Evolutionary conservation across 2,113 vertebrate genomes (phyloP), one percentile per base, ranked within the genome.

Genomic region (Corythornis madagascariensis): DNA sequence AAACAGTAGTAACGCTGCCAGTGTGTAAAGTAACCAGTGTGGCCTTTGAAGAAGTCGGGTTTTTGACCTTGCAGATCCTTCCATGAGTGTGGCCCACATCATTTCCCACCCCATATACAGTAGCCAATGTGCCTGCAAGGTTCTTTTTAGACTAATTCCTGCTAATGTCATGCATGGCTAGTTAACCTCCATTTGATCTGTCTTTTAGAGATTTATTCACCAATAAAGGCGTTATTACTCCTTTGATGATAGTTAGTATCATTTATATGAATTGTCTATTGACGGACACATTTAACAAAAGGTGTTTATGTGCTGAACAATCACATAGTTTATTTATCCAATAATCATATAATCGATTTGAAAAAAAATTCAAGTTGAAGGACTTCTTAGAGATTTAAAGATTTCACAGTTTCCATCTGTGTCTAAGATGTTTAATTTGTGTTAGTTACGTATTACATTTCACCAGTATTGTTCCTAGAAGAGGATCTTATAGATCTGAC

Each of bases 141-240:
- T 83, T 91, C 59, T 93, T 95, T 88, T 94, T 92, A 89, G 92
- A 91, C 95, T 97, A 97, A 97, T 97, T 97, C 92, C 97, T 94
- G 91, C 86, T 97, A 97, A 97, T 97, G 97, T 97, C 97, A 98
- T 97, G 97, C 97, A 96, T 98, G 97, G 96, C 93, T 96, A 97
- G 97, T 96, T 96, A 96, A 96, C 90, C 96, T 95, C 96, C 95
- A 97, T 98, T 97, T 97, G 97, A 97, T 97, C 96, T 96, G 97
- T 97, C 97, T 96, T 96, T 97, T 86, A 80, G 94, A 97, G 97
- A 98, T 98, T 98, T 98, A 98, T 98, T 97, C 95, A 97, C 96
- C 97, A 98, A 97, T 98, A 97, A 98, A 97, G 94, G 94, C 11
- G 69, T 97, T 97, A 97, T 97, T 96, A 91, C 92, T 93, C 96